Conservation (phyloP, 2,113 vertebrate genomes). For the Cephalopterus ornatus region DNA sequence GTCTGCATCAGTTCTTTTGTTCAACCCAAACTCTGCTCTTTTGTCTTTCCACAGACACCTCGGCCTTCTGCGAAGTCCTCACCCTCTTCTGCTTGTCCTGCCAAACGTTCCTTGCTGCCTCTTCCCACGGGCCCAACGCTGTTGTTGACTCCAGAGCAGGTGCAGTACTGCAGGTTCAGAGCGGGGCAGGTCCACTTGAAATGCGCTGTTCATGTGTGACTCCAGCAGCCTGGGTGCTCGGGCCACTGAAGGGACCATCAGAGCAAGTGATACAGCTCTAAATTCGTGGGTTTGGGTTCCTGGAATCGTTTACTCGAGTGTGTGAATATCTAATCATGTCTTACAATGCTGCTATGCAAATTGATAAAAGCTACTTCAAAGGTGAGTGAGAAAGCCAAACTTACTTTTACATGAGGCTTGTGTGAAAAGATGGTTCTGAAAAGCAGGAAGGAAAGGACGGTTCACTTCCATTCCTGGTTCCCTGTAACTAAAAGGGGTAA, state of each 20-base stretch:
- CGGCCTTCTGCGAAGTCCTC: not conserved
- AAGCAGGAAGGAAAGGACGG: not conserved
- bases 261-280: not conserved
- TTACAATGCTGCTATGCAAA: not conserved
- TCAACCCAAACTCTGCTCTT: not conserved
- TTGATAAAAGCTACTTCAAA: not conserved
- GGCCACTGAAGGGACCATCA: not conserved
- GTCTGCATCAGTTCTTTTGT: not conserved
- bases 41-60: slow-evolving; percentile 3
- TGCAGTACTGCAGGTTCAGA: not conserved
- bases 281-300: not conserved
- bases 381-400: not conserved
- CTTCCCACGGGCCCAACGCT: slow-evolving; percentile 29
- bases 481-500: not conserved
- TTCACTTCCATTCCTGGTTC: not conserved
- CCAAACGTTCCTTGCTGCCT: slow-evolving; percentile 23
- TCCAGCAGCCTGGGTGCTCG: not conserved
- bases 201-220: not conserved
- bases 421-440: not conserved
- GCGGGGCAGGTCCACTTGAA: not conserved
- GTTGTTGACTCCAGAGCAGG: slow-evolving; percentile 73
- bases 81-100: slow-evolving; percentile 20
- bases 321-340: not conserved
- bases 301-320: not conserved
- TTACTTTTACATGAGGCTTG: not conserved